Percentiles rank a stretch among this genome's conserved stretches.
Conservation (phyloP, 1,140 invertebrate species). For the Drosophila quadrilineata region DNA sequence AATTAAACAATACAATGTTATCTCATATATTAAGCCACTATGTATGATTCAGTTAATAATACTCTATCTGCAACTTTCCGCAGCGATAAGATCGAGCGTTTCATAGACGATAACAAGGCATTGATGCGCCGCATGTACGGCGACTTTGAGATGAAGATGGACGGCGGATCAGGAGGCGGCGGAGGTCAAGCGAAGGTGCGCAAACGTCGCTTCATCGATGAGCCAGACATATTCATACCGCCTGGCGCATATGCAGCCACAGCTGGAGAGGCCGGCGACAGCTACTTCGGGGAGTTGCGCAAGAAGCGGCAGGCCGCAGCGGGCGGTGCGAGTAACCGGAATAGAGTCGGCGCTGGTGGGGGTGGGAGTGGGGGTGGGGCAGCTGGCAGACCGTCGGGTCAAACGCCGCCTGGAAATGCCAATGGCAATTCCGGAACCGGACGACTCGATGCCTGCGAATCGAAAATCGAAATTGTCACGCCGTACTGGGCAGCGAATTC, state of each 20-base stretch:
- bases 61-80: background rate
- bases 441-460: slow-evolving; percentile 93
- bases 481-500: slow-evolving; percentile 97
- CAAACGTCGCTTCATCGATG: slow-evolving; percentile 82
- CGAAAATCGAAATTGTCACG: slow-evolving; percentile 95
- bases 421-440: slow-evolving; percentile 83
- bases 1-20: background rate
- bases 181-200: slow-evolving; percentile 81
- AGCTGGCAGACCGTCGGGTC: slow-evolving; percentile 26
- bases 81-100: slow-evolving; percentile 93
- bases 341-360: slow-evolving; percentile 26
- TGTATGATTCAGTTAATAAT: background rate
- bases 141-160: slow-evolving; percentile 87
- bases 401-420: slow-evolving; percentile 42
- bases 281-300: slow-evolving; percentile 83
- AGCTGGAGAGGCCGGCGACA: slow-evolving; percentile 79
- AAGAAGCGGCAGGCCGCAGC: slow-evolving; percentile 82
- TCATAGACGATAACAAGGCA: slow-evolving; percentile 96
- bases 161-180: slow-evolving; percentile 76
- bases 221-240: slow-evolving; percentile 82
- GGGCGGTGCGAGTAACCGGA: slow-evolving; percentile 46
- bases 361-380: slow-evolving; percentile 12
- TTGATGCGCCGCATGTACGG: slow-evolving; percentile 96
- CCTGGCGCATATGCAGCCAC: slow-evolving; percentile 76
- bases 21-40: background rate